Base-by-base conservation (phyloP, 2,797 vertebrate genomes). In the Lagorchestes hirsutus region DNA sequence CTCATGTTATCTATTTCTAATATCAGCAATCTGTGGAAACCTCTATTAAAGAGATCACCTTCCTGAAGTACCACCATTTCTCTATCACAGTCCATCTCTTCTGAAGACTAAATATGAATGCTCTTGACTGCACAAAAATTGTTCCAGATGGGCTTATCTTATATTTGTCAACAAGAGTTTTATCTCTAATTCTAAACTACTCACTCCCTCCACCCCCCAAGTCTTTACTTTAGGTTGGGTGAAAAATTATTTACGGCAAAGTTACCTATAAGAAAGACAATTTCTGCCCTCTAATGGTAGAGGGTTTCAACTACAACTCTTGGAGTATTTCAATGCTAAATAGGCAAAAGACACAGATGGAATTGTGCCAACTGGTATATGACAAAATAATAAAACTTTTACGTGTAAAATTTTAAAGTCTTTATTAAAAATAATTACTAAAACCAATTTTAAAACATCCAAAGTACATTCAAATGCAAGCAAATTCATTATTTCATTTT, bases 211-310 rank as follows among this genome's bases (percentile, higher is more conserved):
- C 46, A 56, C 74, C 9, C 1, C 24, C 40, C 12, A 0, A 56
- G 87, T 4, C 91, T 16, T 95, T 40, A 54, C 52, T 40, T 54
- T 5, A 94, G 93, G 50, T 18, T 57, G 29, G 46, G 34, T n/a
- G 24, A 92, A 91, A 95, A 94, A 91, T 24, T 52, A 95, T 93
- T 55, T 90, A 58, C 50, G 52, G 52, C 93, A 34, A n/a, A n/a
- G 28, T 6, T 10, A 82, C 28, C 50, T 92, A 95, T 67, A 90
- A 58, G 22, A 18, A 0, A 57, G 93, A 55, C 12, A 74, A 54
- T 87, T 91, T 56, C 97, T 97, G 98, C 98, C 98, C 98, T 96
- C 98, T 98, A 93, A 96, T 74, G 98, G 98, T 54, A 27, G 55
- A 93, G 28, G 94, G 0, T 55, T 82, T 54, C 31, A 94, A 97